phyloP scores from a whole-genome alignment of 2,888 invertebrate species.

The Napeogenes sylphis region DNA sequence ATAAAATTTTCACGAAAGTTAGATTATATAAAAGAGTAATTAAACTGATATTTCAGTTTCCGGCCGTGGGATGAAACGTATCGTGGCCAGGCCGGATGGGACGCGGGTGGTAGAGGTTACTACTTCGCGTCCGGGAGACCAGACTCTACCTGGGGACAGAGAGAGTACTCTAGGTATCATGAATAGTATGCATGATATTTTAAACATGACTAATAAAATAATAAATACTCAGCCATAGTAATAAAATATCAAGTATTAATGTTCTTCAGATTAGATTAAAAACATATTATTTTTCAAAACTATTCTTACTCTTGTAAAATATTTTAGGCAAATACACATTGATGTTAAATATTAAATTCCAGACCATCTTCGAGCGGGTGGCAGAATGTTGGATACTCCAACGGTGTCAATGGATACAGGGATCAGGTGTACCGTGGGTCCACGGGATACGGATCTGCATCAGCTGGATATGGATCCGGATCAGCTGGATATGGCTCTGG shows the following conservation, averaged over 20 bases:
- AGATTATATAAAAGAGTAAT: not conserved
- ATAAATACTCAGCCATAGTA: not conserved
- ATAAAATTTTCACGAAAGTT: too few species aligned
- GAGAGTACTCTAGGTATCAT: constrained; percentile 57
- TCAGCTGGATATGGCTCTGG: constrained; percentile 7
- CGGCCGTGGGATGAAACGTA: constrained; percentile 79
- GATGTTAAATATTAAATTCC: constrained; percentile 17
- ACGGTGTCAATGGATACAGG: constrained; percentile 10
- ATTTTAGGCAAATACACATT: too few species aligned
- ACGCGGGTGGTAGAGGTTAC: constrained; percentile 79
- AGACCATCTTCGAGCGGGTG: constrained; percentile 53
- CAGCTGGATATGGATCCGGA: too few species aligned
- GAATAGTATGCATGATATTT: not conserved
- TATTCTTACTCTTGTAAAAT: too few species aligned
- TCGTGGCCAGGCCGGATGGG: constrained; percentile 81
- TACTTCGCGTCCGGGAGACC: constrained; percentile 79
- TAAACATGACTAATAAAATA: not conserved
- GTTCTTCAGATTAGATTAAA: too few species aligned
- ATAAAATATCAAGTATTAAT: too few species aligned
- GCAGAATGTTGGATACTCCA: constrained; percentile 43
- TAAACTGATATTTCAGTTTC: constrained; percentile 49
- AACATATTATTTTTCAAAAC: too few species aligned
- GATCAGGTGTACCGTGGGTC: constrained; percentile 36
- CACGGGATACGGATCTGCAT: constrained; percentile 2
- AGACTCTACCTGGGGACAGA: constrained; percentile 58